Conservation (phyloP, 2,113 vertebrate genomes). For the Chionodraco myersi region DNA sequence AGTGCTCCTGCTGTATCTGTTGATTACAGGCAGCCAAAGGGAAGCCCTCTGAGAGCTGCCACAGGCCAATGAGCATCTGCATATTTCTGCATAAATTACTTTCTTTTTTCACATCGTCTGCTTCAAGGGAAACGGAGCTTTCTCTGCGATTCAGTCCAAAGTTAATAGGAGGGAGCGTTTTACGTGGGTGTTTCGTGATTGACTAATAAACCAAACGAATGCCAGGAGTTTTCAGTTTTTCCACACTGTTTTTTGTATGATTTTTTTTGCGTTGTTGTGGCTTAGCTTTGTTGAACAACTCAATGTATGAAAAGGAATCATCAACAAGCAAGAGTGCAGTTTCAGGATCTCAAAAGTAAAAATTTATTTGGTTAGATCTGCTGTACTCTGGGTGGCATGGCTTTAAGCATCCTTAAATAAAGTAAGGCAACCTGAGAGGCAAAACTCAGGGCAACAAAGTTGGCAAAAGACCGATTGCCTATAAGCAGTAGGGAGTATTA, state of each 20-base stretch:
- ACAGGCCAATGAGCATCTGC: slow-evolving; percentile 39
- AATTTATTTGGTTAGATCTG: not conserved
- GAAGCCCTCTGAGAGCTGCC: slow-evolving; percentile 40
- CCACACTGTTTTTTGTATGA: not conserved
- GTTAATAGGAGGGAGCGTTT: slow-evolving; percentile 25
- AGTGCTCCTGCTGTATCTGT: slow-evolving; percentile 7
- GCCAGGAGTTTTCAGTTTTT: no score
- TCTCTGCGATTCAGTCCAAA: slow-evolving; percentile 17
- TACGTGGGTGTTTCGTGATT: slow-evolving; percentile 16
- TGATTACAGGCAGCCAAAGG: slow-evolving; percentile 29
- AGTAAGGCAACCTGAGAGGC: slow-evolving; percentile 12
- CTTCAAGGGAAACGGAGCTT: slow-evolving; percentile 18
- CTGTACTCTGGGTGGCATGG: not conserved
- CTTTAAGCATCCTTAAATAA: slow-evolving; percentile 14
- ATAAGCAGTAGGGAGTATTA: not conserved
- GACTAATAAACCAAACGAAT: not conserved
- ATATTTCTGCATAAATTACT: slow-evolving; percentile 63
- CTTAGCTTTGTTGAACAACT: slow-evolving; percentile 1
- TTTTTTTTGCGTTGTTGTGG: slow-evolving; percentile 11
- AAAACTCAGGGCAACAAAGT: slow-evolving; percentile 8
- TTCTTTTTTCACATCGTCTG: slow-evolving; percentile 32
- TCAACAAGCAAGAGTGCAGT: not conserved
- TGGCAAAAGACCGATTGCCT: not conserved
- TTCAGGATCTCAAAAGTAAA: not conserved
- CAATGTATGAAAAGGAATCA: not conserved